Base-by-base conservation (phyloP, 2,797 vertebrate species). In the Antennarius maculatus region DNA sequence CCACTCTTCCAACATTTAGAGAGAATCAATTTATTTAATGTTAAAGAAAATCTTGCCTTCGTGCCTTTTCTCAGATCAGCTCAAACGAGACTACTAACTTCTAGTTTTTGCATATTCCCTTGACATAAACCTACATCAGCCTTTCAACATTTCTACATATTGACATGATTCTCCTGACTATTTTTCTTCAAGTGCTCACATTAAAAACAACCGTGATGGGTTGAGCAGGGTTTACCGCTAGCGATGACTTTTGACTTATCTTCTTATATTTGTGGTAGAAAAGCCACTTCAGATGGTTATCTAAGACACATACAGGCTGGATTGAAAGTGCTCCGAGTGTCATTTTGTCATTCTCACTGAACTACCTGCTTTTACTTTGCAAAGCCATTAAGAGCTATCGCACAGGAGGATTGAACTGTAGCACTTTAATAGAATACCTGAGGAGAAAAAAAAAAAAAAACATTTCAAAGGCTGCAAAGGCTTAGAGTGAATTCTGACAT, bases 141-240 rank as follows among this genome's bases (percentile, higher is more conserved):
- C 16, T 42, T 23, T n/a, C n/a, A 54, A n/a, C 51, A 55, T 53
- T 10, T 61, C 41, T 3, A 53, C 53, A n/a, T 62, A 45, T 17
- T 75, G 79, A 83, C 67, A 72, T 74, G 58, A 79, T 68, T 49
- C 65, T 52, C 17, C 74, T 54, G 60, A 70, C 71, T 63, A 47
- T 70, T 73, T 63, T 57, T 57, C 71, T n/a, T n/a, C n/a, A 64
- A 82, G 61, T 69, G 54, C 61, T 66, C 59, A 66, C 71, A 80
- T 79, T 79, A 85, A 80, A 77, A 59, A 70, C 66, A 71, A 56
- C 64, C 71, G 49, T 77, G 71, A 76, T 62, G 59, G 55, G 54
- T 51, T 23, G 48, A 54, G 52, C 45, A 54, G 54, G 59, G 12
- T 57, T 49, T 71, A 49, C 48, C 45, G 46, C 71, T 39, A 48